A percentile compares a stretch with the other conserved stretches of the same genome.
Conservation (phyloP, 2,888 invertebrate species). For the Lysandra bellargus region DNA sequence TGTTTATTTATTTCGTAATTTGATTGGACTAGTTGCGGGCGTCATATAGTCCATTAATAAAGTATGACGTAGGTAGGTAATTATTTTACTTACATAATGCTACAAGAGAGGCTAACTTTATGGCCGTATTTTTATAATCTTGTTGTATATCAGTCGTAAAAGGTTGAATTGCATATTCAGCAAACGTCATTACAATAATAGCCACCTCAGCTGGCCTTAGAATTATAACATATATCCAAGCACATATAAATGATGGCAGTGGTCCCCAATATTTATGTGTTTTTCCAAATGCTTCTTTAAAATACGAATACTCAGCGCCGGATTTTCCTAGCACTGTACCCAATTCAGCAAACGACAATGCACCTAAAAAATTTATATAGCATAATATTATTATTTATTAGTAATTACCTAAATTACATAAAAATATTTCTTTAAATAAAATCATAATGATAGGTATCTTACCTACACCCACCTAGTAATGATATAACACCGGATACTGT, state of each 20-base stretch:
- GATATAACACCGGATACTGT: constrained; percentile 88
- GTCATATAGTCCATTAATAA: not conserved
- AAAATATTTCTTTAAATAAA: constrained; percentile 11
- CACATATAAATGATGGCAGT: constrained; percentile 86
- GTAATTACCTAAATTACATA: not conserved
- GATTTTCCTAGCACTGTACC: constrained; percentile 89
- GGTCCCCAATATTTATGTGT: constrained; percentile 86
- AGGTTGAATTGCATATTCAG: constrained; percentile 87
- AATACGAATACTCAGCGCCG: constrained; percentile 91
- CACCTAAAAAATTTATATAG: constrained; percentile 76
- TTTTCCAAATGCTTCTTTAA: constrained; percentile 86
- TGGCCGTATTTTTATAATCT: constrained; percentile 70
- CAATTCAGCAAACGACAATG: constrained; percentile 89
- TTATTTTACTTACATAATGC: constrained; percentile 81
- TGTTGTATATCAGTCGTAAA: constrained; percentile 71
- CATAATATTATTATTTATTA: no score
- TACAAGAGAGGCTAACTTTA: constrained; percentile 82
- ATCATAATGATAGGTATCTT: constrained; percentile 50
- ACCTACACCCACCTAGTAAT: constrained; percentile 84
- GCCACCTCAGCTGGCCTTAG: constrained; percentile 89
- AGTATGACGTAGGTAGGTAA: not conserved
- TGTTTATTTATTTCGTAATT: no score
- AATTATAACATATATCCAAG: constrained; percentile 88
- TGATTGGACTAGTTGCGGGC: no score
- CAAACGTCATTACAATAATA: constrained; percentile 87